phyloP scores from a whole-genome alignment of 2,888 invertebrate genomes.

The Taenaris catops region DNA sequence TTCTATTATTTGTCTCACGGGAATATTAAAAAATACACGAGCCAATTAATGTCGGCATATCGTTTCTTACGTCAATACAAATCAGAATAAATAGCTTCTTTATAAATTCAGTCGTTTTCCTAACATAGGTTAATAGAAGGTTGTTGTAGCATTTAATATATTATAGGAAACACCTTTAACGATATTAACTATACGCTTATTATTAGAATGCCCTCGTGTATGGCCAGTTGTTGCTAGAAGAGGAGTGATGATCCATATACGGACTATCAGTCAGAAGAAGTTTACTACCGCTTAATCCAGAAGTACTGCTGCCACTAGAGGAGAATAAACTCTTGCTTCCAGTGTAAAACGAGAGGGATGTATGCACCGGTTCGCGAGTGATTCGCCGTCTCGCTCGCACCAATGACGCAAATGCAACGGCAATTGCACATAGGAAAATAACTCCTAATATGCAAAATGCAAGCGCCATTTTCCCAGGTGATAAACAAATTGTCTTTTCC shows the following conservation, averaged over 20 bases:
- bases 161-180: no score
- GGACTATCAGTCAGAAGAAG: conserved; percentile 81
- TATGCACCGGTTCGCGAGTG: conserved; percentile 65
- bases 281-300: conserved; percentile 81
- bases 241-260: conserved; percentile 77
- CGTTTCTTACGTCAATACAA: no score
- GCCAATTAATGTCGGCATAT: no score
- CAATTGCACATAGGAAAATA: conserved; percentile 85
- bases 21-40: no score
- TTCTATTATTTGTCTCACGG: no score
- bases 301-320: conserved; percentile 79
- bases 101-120: no score
- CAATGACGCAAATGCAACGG: conserved; percentile 84
- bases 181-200: no score
- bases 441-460: conserved; percentile 86
- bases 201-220: conserved; percentile 58
- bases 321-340: conserved; percentile 81
- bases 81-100: no score
- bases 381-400: conserved; percentile 79
- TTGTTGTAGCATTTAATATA: no score
- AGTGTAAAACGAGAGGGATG: conserved; percentile 79
- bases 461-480: conserved; percentile 87
- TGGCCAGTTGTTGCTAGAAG: conserved; percentile 75
- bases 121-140: no score
- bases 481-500: conserved; percentile 84